Evolutionary conservation across 2,797 vertebrate genomes (phyloP), one percentile per base, ranked within the genome.

Genomic region (Rhabdomys pumilio): DNA sequence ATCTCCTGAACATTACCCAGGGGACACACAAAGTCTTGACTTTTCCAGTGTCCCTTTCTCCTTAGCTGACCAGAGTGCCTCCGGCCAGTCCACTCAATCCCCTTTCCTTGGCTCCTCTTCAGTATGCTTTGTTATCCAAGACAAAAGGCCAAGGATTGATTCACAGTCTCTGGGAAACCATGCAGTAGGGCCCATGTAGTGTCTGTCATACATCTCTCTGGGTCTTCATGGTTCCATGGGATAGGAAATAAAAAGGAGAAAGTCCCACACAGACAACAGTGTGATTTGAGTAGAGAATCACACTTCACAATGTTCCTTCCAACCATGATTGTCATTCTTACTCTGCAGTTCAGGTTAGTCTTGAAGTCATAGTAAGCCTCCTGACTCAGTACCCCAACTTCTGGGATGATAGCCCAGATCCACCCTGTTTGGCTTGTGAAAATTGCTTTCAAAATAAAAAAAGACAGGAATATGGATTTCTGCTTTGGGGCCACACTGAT

Each of bases 231-330:
- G 31, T n/a, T 47, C n/a, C 20, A 38, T 19, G 38, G 38, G 12
- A 61, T 14, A 34, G 38, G 38, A 47, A 76, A 76, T 44, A 24
- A 57, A 53, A 65, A 26, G 22, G 34, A 1, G 59, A 59, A 0
- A 6, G 19, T 17, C 7, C 1, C 3, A 4, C 0, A 0, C 6
- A 11, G 2, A 12, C 2, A 41, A 10, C 12, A 1, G 4, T 3
- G 12, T 10, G 19, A 1, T 1, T 10, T 3, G 50, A 57, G 20
- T 0, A 20, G 17, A 22, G 8, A 47, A 24, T 4, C 13, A 2
- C 6, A 72, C 44, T 57, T 29, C 13, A 77, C 15, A 20, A 11
- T 22, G 41, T 7, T 0, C 55, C 19, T 53, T 67, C 31, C 24
- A 26, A 29, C 5, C 26, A 31, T 1, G 38, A 44, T 31, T 4